Base-by-base conservation (phyloP, 2,888 invertebrate genomes). In the Harpagoxenus sublaevis region DNA sequence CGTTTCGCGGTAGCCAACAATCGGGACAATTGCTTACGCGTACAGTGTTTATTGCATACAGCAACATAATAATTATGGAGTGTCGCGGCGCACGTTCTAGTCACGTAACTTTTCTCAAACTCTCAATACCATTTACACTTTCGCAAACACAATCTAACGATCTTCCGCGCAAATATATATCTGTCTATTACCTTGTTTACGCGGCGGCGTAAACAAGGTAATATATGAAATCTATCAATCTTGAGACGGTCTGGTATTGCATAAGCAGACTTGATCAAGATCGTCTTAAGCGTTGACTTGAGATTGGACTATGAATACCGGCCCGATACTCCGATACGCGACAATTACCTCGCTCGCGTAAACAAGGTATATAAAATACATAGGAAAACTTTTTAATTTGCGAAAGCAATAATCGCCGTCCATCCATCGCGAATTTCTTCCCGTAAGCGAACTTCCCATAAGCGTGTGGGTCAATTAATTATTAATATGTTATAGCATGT, bases 1-100 rank as follows among this genome's bases (percentile, higher is more conserved):
- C 70, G 70, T 79, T 70, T 48, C 60, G 79, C 79, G 57, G 71
- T 79, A 79, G 79, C 79, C 57, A 57, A 68, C 55, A 73, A 28
- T 55, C 78, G n/a, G 35, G 77, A 77, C 66, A 66, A 70, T 78
- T 57, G n/a, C 68, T 68, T 31, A 45, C 55, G 15, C 57, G 55
- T 15, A 31, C 31, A 31, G 8, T 68, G 42, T 68, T 23, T 15
- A 10, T 42, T 68, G n/a, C 42, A 10, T 12, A n/a, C 3, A 28
- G 28, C 45, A 15, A 48, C 28, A 28, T 53, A 39, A 65, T 51
- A 39, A 51, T 74, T 28, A 48, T 23, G 42, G 12, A 78, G 42
- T 31, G 45, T 57, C 42, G 55, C 42, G 18, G 12, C 28, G 42
- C 28, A 28, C 18, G 8, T 68, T 28, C 28, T 18, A 28, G 28